Percentiles rank a stretch among this genome's conserved stretches.
phyloP scores from a whole-genome alignment of 2,797 vertebrate genomes.

The Pogoniulus pusillus region DNA sequence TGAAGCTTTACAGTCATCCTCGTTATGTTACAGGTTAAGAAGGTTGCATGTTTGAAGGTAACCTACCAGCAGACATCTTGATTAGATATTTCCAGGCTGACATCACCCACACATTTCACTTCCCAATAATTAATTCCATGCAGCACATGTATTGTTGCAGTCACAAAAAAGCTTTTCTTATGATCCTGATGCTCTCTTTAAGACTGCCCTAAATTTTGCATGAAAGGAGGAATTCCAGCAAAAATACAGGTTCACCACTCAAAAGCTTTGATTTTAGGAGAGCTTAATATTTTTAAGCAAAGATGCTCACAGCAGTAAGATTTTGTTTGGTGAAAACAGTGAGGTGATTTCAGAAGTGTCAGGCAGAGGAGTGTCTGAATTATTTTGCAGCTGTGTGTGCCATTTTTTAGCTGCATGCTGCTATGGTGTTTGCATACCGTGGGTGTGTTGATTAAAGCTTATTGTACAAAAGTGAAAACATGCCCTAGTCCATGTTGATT shows the following conservation, averaged over 20 bases:
- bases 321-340: background rate
- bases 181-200: background rate
- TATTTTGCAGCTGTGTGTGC: background rate
- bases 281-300: background rate
- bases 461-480: background rate
- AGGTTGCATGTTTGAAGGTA: slow-evolving; percentile 29
- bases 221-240: background rate
- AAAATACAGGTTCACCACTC: accelerated
- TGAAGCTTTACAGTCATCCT: slow-evolving; percentile 31
- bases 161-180: slow-evolving; percentile 4
- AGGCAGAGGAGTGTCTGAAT: background rate
- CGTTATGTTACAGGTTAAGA: slow-evolving; percentile 39
- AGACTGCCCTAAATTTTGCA: background rate
- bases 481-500: background rate
- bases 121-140: slow-evolving; percentile 17
- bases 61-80: slow-evolving; percentile 21
- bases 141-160: background rate
- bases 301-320: background rate
- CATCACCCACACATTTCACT: slow-evolving; percentile 10
- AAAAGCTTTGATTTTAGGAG: background rate
- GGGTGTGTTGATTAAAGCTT: background rate
- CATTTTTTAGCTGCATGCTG: background rate
- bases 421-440: background rate
- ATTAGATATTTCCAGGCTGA: slow-evolving; percentile 31
- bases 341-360: background rate